These are phyloP conservation scores for Globodera rostochiensis DNA, from an alignment of 1,140 invertebrate species.

Conservation along the genomic window DNA sequence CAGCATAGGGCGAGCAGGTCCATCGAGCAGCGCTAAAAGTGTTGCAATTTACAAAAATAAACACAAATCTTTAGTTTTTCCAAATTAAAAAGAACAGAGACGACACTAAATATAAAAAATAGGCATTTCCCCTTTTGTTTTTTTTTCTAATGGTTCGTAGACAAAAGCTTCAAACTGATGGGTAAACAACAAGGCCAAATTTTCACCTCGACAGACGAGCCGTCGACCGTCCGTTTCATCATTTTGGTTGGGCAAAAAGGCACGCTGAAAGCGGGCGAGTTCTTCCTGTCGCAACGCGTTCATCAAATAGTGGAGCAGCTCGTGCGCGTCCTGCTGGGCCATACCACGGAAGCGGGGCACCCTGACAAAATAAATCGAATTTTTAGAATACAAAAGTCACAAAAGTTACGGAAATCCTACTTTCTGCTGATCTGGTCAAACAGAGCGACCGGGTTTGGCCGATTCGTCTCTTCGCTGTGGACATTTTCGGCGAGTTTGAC, in stretches of 20 bases:
- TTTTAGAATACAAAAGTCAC: background rate
- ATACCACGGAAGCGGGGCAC: conserved; percentile 84
- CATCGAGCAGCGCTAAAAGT: conserved; percentile 26
- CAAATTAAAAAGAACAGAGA: no score
- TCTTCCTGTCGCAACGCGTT: conserved; percentile 78
- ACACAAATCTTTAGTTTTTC: no score
- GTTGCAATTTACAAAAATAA: no score
- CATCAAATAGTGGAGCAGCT: conserved; percentile 83
- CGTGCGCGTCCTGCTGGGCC: conserved; percentile 94
- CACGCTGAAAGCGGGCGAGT: conserved; percentile 66
- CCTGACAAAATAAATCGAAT: conserved; percentile 54
- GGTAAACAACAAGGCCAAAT: conserved; percentile 25
- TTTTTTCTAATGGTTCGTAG: no score
- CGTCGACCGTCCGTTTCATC: background rate
- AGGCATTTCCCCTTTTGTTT: no score
- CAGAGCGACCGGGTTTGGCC: conserved; percentile 44
- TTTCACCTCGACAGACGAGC: conserved; percentile 47
- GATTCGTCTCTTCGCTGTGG: conserved; percentile 9
- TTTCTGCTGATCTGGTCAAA: conserved; percentile 49
- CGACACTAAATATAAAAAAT: no score
- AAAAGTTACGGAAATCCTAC: conserved; percentile 32
- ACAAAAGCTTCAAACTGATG: background rate
- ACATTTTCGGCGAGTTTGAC: conserved; percentile 52
- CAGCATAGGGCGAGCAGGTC: conserved; percentile 42
- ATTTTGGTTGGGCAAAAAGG: conserved; percentile 51